Base-by-base conservation (phyloP, 2,888 invertebrate species). In the Acanthoscelides obtectus region DNA sequence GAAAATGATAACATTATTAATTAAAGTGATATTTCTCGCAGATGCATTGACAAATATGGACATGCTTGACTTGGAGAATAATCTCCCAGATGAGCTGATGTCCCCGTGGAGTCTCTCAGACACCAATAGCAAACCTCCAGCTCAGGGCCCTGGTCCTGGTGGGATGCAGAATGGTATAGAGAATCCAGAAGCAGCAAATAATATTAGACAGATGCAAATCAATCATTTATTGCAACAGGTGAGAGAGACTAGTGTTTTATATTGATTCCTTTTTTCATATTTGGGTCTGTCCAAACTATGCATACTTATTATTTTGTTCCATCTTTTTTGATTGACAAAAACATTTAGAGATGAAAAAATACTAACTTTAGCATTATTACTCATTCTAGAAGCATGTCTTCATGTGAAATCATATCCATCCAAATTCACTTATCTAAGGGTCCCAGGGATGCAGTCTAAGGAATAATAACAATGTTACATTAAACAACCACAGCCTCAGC, bases 51-150 rank as follows among this genome's bases (percentile, higher is more conserved):
- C 94, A 79, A 94, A 93, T 87, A 91, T 92, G 85, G 93, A 93
- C 84, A 94, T 94, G 90, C 93, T 94, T 85, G 94, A 94, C 87
- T 89, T 96, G 86, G 96, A 96, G 87, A 95, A 95, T 87, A 94
- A 95, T 86, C 90, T 97, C 80, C 96, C 96, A 67, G 96, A 96
- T 87, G 96, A 96, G 86, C 88, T 97, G 78, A 93, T 95, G 86
- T 82, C 84, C 67, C 90, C 92, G 79, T 94, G 94, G 94, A 91
- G 92, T 74, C 85, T 89, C 64, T 73, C 80, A 0, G 81, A 80
- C 70, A 80, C 79, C 69, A 84, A 83, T 74, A 88, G 90, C 72
- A 94, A 93, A 85, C 93, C 94, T 76, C 93, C 94, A 22, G 94
- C 93, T 22, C 94, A 94, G 81, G 94, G 94, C 25, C 94, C 94